Evolutionary conservation across 1,140 invertebrate species (phyloP), one percentile per base, ranked within the genome.

Genomic region (Cherax destructor): DNA sequence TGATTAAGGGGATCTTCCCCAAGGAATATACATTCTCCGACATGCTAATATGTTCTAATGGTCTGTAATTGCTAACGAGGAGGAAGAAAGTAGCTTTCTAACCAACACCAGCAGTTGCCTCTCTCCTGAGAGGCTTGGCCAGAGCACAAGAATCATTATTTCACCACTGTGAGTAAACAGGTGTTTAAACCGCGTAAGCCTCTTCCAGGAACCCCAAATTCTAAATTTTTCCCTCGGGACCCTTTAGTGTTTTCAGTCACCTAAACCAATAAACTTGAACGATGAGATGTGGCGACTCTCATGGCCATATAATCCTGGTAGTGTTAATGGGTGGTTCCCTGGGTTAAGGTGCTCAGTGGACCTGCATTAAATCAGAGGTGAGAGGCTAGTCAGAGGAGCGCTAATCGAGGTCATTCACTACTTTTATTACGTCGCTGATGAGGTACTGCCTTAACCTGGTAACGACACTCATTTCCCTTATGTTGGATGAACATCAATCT

Each of bases 351-450:
- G 24, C 69, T 50, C 72, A 77, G n/a, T 52, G 76, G 30, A 41
- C 30, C 30, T 41, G 30, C 30, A 41, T 41, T 90, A 83, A 90
- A 90, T 90, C 88, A 83, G 81, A n/a, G 80, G 72, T 84, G 69
- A 50, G 41, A 41, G 50, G 69, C 72, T 41, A 47, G 61, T 49
- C 50, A 52, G 86, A 69, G 78, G 59, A n/a, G 50, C 49, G 47
- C 86, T 88, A 88, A 88, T 88, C 78, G 86, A 56, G 52, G 30
- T 41, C 30, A 41, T 41, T 56, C 79, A 88, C 61, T 88, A 88
- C 86, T 83, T 81, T 88, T 74, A 88, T 88, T 88, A 88, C 86
- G 47, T 5, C 13, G 79, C 59, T 88, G 86, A 88, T 88, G 79
- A 88, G 79, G 78, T 81, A 61, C 74, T 81, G 61, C 69, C 47